phyloP scores from a whole-genome alignment of 2,797 vertebrate genomes.

The Diceros bicornis region DNA sequence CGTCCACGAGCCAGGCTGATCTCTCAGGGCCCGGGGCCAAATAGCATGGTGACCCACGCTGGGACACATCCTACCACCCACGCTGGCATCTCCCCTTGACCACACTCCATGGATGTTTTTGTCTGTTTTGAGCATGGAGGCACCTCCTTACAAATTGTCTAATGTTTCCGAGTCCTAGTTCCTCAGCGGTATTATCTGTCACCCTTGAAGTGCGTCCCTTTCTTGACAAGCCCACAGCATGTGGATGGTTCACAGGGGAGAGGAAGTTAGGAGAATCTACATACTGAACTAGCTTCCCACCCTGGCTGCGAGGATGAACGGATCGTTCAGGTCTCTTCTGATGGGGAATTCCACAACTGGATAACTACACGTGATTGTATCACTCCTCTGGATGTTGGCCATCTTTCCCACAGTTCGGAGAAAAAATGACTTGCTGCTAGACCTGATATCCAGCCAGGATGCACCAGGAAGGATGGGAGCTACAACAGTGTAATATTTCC shows the following conservation, averaged over 20 bases:
- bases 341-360: background rate
- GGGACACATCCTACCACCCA: background rate
- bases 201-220: background rate
- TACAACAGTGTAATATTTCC: background rate
- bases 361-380: background rate
- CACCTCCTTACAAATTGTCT: background rate
- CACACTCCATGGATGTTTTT: background rate
- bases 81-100: background rate
- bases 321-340: background rate
- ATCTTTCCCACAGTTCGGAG: background rate
- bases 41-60: fast-evolving
- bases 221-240: background rate
- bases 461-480: background rate
- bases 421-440: background rate
- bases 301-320: background rate
- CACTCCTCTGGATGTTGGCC: background rate
- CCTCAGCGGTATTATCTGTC: background rate
- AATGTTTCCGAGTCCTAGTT: background rate
- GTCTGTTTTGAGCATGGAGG: background rate
- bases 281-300: background rate
- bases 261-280: background rate
- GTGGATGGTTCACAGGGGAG: background rate
- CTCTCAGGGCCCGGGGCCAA: background rate
- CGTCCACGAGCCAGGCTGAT: background rate
- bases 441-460: background rate